Evolutionary conservation across 1,140 invertebrate genomes (phyloP).

Genomic region (Piezodorus guildinii): DNA sequence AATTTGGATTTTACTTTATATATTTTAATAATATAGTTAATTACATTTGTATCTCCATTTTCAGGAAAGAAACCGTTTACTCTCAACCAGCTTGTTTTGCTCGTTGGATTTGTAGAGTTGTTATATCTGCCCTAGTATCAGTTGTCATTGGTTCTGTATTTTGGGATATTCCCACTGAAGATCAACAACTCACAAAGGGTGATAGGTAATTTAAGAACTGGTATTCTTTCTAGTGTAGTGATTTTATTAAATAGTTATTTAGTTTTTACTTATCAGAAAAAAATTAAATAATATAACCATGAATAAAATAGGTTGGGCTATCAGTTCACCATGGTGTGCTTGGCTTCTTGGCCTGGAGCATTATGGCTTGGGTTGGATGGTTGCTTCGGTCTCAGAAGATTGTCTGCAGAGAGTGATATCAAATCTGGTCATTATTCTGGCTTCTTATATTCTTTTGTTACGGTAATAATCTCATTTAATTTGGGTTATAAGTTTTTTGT

Average conservation of each 20-base stretch:
- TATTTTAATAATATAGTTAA: no score
- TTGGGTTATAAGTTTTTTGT: no score
- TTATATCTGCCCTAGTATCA: constrained; percentile 66
- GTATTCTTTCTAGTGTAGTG: no score
- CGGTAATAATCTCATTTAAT: constrained; percentile 40
- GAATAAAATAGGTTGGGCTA: constrained; percentile 53
- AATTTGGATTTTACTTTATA: no score
- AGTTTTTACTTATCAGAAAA: background rate
- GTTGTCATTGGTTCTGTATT: constrained; percentile 76
- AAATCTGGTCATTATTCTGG: constrained; percentile 65
- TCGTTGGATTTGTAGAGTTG: constrained; percentile 58
- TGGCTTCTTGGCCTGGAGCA: constrained; percentile 64
- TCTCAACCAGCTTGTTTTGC: constrained; percentile 78
- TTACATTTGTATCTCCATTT: constrained; percentile 26
- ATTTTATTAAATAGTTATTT: background rate
- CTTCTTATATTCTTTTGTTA: constrained; percentile 61
- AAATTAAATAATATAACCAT: background rate
- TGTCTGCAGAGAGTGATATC: constrained; percentile 64
- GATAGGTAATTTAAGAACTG: constrained; percentile 47
- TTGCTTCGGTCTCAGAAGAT: constrained; percentile 43
- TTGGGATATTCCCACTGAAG: constrained; percentile 71
- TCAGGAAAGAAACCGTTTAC: constrained; percentile 57
- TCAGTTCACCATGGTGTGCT: constrained; percentile 66
- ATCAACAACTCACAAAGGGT: constrained; percentile 54
- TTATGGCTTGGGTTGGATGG: constrained; percentile 33